These are phyloP conservation scores for Columba livia DNA, from an alignment of 2,113 vertebrate species.

Conservation along the genomic window DNA sequence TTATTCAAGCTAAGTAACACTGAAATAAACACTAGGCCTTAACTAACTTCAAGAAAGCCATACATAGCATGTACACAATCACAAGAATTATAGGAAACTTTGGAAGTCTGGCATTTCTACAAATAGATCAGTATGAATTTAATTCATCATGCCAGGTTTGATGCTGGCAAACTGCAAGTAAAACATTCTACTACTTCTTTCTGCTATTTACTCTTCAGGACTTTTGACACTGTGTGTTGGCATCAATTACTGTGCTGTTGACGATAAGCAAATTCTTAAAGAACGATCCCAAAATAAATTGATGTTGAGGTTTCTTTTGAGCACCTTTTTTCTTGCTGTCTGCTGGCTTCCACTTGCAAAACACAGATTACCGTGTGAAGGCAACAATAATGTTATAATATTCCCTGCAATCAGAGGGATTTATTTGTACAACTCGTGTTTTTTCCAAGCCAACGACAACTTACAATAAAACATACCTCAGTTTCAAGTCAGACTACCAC, in stretches of 20 bases:
- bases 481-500: background rate
- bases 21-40: background rate
- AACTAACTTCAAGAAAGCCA: background rate
- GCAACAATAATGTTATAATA: background rate
- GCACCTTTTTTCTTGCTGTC: background rate
- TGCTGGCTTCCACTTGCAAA: background rate
- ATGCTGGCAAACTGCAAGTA: background rate
- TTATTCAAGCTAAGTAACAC: background rate
- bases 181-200: background rate
- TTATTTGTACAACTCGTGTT: background rate
- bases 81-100: background rate
- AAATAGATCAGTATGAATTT: background rate
- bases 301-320: background rate
- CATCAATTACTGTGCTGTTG: background rate
- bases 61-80: background rate
- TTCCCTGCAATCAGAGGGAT: background rate
- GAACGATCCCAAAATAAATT: background rate
- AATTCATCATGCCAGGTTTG: background rate
- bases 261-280: background rate
- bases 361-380: background rate
- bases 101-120: background rate
- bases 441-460: background rate
- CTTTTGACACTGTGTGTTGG: background rate
- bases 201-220: background rate
- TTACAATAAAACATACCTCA: background rate